phyloP scores from a whole-genome alignment of 2,888 invertebrate genomes.

The Apamea epomidion region DNA sequence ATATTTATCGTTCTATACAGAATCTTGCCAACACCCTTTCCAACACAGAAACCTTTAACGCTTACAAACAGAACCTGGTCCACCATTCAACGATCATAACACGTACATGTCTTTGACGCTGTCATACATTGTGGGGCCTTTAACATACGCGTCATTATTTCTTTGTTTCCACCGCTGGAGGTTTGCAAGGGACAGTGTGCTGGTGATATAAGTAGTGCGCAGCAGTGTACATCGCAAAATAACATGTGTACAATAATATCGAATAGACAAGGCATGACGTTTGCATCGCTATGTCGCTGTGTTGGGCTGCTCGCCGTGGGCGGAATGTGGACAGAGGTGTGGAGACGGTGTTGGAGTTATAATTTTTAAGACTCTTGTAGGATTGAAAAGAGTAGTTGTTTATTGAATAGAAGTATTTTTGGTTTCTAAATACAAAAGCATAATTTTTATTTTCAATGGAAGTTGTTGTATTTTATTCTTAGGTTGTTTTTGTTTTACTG shows the following conservation, averaged over 20 bases:
- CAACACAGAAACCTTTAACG: constrained; percentile 32
- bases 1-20: background rate
- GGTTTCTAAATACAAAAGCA: background rate
- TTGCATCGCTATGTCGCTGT: constrained; percentile 68
- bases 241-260: constrained; percentile 71
- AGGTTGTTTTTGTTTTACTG: background rate
- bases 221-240: constrained; percentile 60
- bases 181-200: constrained; percentile 46
- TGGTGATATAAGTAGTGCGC: constrained; percentile 34
- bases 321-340: constrained; percentile 54
- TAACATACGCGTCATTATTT: constrained; percentile 63
- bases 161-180: constrained; percentile 59
- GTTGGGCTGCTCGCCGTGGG: constrained; percentile 65
- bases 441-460: background rate
- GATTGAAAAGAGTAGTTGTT: background rate
- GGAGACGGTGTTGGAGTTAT: constrained; percentile 35
- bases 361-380: background rate
- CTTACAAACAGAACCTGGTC: constrained; percentile 27
- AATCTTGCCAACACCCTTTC: constrained; percentile 7
- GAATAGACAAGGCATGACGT: constrained; percentile 73
- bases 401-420: background rate
- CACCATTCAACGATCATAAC: constrained; percentile 59
- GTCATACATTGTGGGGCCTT: constrained; percentile 58
- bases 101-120: constrained; percentile 45
- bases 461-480: background rate